Base-by-base conservation (phyloP, 2,888 invertebrate species). In the Machimus atricapillus region DNA sequence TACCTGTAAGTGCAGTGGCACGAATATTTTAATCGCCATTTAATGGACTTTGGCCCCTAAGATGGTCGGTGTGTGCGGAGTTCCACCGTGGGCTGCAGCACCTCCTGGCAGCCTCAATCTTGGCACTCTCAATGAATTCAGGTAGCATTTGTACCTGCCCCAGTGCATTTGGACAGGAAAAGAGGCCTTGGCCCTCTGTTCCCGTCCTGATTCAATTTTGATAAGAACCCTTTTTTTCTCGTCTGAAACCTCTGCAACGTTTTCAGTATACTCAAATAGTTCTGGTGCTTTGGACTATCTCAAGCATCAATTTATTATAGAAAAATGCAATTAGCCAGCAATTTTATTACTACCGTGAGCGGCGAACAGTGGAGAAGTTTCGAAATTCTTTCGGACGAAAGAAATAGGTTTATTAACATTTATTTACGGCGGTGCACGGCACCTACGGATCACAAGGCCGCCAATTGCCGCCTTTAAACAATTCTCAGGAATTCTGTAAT, bases 1-100 rank as follows among this genome's bases (percentile, higher is more conserved):
- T 73, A 83, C 73, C 40, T 58, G 85, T 8, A 34, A 74, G 46
- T 74, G 85, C 73, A 74, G 46, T 85, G 85, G 85, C 46, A 85
- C 23, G 58, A 66, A 82, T 82, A 82, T 37, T 82, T 82, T 82
- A 82, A 82, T 58, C 82, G n/a, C 81, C 37, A 16, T 19, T 40
- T 66, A 82, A 34, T 58, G 34, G 56, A 58, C 66, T 82, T 37
- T 34, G 8, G 34, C 82, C 66, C 66, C 12, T 31, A 82, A 82
- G 31, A 66, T 40, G 56, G 19, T 46, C 43, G 16, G 1, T 66
- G 19, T 16, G 37, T 34, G 76, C 8, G 37, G 76, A 8, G 34
- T 37, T 37, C 46, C 34, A 31, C 52, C 81, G 58, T 82, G 37
- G 37, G 23, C 37, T 6, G 66, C 37, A 76, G 6, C 16, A 46